phyloP scores from a whole-genome alignment of 2,888 invertebrate species.

The Caenorhabditis zanzibari region DNA sequence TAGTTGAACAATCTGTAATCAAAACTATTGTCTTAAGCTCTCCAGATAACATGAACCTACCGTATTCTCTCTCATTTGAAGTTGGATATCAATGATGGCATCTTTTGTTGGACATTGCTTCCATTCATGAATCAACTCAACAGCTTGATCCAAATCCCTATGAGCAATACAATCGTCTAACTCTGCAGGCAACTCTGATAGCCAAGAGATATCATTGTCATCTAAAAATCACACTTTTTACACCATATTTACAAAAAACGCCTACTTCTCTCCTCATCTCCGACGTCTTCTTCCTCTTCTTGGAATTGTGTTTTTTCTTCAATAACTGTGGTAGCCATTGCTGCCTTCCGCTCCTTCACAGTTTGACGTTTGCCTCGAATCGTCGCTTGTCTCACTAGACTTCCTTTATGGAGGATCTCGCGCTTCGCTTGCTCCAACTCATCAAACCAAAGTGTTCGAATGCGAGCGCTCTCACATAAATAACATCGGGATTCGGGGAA shows the following conservation, averaged over 20 bases:
- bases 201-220: slow-evolving; percentile 77
- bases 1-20: slow-evolving; percentile 74
- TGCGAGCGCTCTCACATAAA: slow-evolving; percentile 78
- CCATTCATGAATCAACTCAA: slow-evolving; percentile 82
- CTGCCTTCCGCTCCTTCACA: slow-evolving; percentile 53
- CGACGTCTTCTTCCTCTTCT: slow-evolving; percentile 51
- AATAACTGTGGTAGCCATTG: slow-evolving; percentile 2
- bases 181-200: slow-evolving; percentile 80
- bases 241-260: not conserved
- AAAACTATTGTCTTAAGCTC: not conserved
- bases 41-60: slow-evolving; percentile 36
- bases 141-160: slow-evolving; percentile 80
- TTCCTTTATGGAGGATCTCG: slow-evolving; percentile 75
- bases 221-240: slow-evolving; percentile 44
- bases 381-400: slow-evolving; percentile 80
- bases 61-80: slow-evolving; percentile 78
- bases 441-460: slow-evolving; percentile 81
- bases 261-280: slow-evolving; percentile 45
- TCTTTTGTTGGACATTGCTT: slow-evolving; percentile 78
- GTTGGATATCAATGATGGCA: slow-evolving; percentile 75
- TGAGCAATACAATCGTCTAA: slow-evolving; percentile 81
- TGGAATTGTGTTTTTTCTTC: slow-evolving; percentile 27
- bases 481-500: slow-evolving; percentile 80
- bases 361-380: slow-evolving; percentile 77
- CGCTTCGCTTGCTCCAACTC: slow-evolving; percentile 78